These are phyloP conservation scores for Schizotus pectinicornis DNA, from an alignment of 2,888 invertebrate species.

Conservation along the genomic window DNA sequence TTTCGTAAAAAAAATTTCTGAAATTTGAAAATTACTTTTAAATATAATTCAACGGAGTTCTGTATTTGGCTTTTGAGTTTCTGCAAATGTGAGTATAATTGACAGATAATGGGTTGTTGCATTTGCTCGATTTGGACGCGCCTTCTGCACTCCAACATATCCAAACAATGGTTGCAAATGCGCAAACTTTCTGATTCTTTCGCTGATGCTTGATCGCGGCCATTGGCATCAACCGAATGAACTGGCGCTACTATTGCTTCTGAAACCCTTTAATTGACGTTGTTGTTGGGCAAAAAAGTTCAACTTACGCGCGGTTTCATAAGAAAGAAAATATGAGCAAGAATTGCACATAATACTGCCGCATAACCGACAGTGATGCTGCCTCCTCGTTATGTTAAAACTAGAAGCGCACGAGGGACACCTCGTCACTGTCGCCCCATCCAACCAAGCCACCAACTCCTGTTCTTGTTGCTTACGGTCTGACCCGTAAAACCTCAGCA, in stretches of 20 bases:
- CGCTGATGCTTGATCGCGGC: conserved; percentile 42
- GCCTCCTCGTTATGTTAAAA: conserved; percentile 86
- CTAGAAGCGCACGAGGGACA: conserved; percentile 91
- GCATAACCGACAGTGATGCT: conserved; percentile 96
- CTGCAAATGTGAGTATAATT: conserved; percentile 84
- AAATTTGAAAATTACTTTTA: conserved; percentile 62
- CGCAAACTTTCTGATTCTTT: conserved; percentile 67
- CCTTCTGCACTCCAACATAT: conserved; percentile 79
- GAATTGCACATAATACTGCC: conserved; percentile 92
- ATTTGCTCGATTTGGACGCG: conserved; percentile 82
- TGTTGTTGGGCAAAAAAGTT: no score
- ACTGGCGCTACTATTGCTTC: conserved; percentile 55
- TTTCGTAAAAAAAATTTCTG: conserved; percentile 1
- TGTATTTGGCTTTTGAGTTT: conserved; percentile 74
- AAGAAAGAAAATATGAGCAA: conserved; percentile 85
- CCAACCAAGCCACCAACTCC: conserved; percentile 88
- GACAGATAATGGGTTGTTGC: conserved; percentile 77
- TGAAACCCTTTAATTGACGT: conserved; percentile 33
- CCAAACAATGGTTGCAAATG: conserved; percentile 78
- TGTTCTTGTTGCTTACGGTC: conserved; percentile 78
- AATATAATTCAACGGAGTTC: conserved; percentile 70
- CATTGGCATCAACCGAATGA: conserved; percentile 42
- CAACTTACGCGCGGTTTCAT: conserved; percentile 77
- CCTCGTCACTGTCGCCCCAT: conserved; percentile 85
- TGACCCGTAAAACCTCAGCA: conserved; percentile 76